phyloP scores from a whole-genome alignment of 2,888 invertebrate genomes.

The Ptychoptera contaminata region DNA sequence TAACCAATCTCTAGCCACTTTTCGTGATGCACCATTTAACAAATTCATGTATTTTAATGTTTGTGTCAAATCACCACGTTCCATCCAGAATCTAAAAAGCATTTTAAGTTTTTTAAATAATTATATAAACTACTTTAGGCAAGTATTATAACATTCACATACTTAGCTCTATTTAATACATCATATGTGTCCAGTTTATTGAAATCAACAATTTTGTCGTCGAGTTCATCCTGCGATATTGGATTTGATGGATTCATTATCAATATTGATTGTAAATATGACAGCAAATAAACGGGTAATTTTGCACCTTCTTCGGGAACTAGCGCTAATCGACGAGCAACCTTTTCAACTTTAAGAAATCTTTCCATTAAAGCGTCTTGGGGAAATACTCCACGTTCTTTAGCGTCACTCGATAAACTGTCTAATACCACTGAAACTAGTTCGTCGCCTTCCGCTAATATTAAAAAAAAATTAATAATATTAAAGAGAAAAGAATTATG shows the following conservation, averaged over 20 bases:
- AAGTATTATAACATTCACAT: constrained; percentile 18
- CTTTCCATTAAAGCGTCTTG: constrained; percentile 73
- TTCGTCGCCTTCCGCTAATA: constrained; percentile 52
- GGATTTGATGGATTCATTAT: constrained; percentile 50
- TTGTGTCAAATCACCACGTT: constrained; percentile 72
- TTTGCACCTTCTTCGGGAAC: constrained; percentile 81
- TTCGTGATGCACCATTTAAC: constrained; percentile 73
- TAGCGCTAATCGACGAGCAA: constrained; percentile 70
- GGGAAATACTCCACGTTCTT: constrained; percentile 70
- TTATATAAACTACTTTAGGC: no score
- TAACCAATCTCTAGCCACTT: constrained; percentile 76
- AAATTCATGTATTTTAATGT: constrained; percentile 77
- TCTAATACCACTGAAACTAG: constrained; percentile 62
- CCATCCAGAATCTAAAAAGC: constrained; percentile 58
- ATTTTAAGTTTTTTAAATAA: no score
- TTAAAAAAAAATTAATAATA: constrained; percentile 1
- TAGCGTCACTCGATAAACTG: constrained; percentile 62
- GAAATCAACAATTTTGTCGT: constrained; percentile 57
- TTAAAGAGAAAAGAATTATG: not conserved
- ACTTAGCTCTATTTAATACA: constrained; percentile 80
- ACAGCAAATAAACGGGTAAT: constrained; percentile 65
- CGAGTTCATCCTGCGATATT: constrained; percentile 56
- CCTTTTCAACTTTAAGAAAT: constrained; percentile 65
- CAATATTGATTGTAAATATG: constrained; percentile 79
- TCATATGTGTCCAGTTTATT: constrained; percentile 68